These are phyloP conservation scores for Notodonta ziczac DNA, from an alignment of 2,888 invertebrate genomes.

Conservation along the genomic window DNA sequence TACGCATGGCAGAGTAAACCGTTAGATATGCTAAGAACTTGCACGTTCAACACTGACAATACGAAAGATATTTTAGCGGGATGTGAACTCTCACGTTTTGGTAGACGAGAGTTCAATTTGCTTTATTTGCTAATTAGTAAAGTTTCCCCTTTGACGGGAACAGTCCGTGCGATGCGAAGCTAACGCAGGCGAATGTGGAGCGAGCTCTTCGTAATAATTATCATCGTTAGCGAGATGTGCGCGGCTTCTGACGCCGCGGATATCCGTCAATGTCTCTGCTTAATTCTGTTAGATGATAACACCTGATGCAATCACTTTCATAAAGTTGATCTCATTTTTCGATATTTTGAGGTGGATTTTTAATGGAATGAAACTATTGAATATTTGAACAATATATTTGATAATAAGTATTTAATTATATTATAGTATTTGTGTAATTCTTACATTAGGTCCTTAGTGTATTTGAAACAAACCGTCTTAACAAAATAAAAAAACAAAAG, in stretches of 20 bases:
- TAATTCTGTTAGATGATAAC: constrained; percentile 44
- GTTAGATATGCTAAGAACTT: constrained; percentile 13
- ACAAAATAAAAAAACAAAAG: too few species aligned
- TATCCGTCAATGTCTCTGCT: constrained; percentile 46
- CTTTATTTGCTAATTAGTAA: constrained; percentile 79
- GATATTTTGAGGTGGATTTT: constrained; percentile 10
- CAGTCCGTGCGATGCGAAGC: constrained; percentile 38
- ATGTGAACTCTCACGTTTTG: constrained; percentile 59
- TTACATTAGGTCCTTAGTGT: too few species aligned
- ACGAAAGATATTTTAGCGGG: constrained; percentile 47
- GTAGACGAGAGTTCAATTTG: constrained; percentile 65
- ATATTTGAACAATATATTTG: too few species aligned
- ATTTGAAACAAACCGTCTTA: too few species aligned
- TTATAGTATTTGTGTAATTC: too few species aligned
- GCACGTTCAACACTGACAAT: constrained; percentile 46
- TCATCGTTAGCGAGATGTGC: constrained; percentile 52
- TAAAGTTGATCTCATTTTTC: constrained; percentile 28
- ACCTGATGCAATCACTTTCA: constrained; percentile 38
- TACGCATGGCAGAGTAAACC: too few species aligned
- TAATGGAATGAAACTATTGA: too few species aligned
- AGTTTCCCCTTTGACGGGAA: constrained; percentile 67
- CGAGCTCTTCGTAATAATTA: constrained; percentile 63
- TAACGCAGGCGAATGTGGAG: constrained; percentile 42
- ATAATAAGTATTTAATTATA: too few species aligned
- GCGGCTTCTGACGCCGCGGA: constrained; percentile 27